A percentile compares a stretch with the other conserved stretches of the same genome.
Evolutionary conservation across 2,113 vertebrate genomes (phyloP).

Genomic region (Gadus chalcogrammus): DNA sequence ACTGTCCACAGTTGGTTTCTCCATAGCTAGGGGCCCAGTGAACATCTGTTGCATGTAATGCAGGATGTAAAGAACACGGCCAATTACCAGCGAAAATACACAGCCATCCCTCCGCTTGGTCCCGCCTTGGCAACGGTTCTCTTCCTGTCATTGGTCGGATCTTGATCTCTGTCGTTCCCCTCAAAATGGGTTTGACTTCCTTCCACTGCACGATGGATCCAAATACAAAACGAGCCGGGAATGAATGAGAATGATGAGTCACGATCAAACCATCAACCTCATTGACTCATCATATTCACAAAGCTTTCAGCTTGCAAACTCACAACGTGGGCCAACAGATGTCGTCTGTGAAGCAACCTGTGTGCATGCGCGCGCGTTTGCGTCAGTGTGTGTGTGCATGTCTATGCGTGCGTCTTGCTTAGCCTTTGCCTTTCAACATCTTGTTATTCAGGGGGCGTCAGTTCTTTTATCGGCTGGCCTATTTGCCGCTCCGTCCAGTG

Average conservation of each 20-base stretch:
- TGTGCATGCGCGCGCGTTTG: slow-evolving; percentile 46
- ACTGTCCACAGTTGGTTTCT: no score
- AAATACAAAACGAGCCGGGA: no score
- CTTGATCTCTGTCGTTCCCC: no score
- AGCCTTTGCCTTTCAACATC: background rate
- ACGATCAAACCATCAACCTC: slow-evolving; percentile 46
- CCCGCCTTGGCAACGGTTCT: no score
- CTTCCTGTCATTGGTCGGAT: no score
- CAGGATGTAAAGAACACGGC: slow-evolving; percentile 35
- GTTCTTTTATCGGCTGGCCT: background rate
- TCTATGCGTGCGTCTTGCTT: slow-evolving; percentile 26
- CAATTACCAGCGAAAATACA: slow-evolving; percentile 58
- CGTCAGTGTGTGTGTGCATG: slow-evolving; percentile 38
- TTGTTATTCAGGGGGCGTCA: background rate
- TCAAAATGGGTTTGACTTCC: no score
- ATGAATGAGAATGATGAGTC: no score
- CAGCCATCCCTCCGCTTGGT: background rate
- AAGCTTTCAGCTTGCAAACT: slow-evolving; percentile 50
- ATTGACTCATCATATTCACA: slow-evolving; percentile 62
- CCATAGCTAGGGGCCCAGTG: no score
- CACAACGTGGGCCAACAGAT: slow-evolving; percentile 66
- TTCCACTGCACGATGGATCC: no score
- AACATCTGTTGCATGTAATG: no score
- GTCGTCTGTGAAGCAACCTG: slow-evolving; percentile 47
- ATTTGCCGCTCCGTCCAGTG: background rate